phyloP scores from a whole-genome alignment of 2,113 vertebrate genomes.

The Nycticryphes semicollaris region DNA sequence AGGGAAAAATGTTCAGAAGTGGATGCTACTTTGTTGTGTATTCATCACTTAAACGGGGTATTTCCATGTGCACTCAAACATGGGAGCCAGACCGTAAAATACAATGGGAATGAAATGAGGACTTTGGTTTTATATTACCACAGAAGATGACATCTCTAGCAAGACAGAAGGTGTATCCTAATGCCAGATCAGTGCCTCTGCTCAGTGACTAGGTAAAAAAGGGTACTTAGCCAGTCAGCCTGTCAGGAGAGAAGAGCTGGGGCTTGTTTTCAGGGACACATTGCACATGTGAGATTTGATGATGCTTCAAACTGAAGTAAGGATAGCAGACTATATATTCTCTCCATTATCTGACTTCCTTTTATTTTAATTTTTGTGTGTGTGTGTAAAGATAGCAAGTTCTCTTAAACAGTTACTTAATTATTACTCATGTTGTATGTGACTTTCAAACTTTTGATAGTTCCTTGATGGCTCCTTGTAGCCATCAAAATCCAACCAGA shows the following conservation, averaged over 20 bases:
- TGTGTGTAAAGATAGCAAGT: background rate
- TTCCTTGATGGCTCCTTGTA: background rate
- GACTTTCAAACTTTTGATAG: conserved; percentile 26
- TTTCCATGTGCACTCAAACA: background rate
- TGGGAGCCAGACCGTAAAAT: background rate
- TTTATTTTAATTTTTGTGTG: no score
- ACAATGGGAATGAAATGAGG: background rate
- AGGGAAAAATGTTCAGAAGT: background rate
- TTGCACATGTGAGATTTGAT: background rate
- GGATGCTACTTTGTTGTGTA: background rate
- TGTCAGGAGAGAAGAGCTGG: background rate
- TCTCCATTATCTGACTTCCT: background rate
- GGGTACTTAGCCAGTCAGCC: fast-evolving
- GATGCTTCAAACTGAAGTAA: background rate
- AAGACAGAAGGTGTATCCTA: background rate
- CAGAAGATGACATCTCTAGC: background rate
- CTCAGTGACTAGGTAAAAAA: background rate
- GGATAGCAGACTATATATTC: background rate
- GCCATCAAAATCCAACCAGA: background rate
- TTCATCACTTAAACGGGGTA: background rate
- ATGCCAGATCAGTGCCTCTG: background rate
- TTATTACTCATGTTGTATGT: background rate
- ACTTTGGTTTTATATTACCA: background rate
- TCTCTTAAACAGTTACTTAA: background rate
- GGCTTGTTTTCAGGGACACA: background rate